Base-by-base conservation (phyloP, 2,888 invertebrate genomes). In the Tinea pellionella region DNA sequence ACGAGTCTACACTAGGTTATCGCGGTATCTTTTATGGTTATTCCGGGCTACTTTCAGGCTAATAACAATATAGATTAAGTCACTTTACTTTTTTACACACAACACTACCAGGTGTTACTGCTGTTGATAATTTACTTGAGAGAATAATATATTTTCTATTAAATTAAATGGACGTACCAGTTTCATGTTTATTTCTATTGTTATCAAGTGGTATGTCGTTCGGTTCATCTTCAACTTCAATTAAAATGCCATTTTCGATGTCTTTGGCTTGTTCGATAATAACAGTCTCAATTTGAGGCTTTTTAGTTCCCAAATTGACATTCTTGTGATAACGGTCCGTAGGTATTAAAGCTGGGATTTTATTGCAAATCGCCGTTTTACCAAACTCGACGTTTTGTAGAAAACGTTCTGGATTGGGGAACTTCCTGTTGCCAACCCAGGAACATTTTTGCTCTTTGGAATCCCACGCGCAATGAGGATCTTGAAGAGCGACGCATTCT, bases 401-500 rank as follows among this genome's bases (percentile, higher is more conserved):
- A 72, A 92, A 89, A 66, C 90, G 87, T 68, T 90, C 90, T 51
- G 90, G 89, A 72, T 89, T 89, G 67, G 90, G 89, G 73, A 89
- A 89, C 68, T 89, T 85, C 72, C 89, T 75, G 68, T 87, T 86
- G 65, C 88, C 86, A 59, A 88, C 88, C 84, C 87, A 88, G 65
- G 85, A 77, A 70, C 91, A 91, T 67, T 90, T 88, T 67, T 89
- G 90, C 65, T 89, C 88, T 64, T 89, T 90, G 6, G 92, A 90
- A 75, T 96, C 95, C 98, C 98, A 99, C 16, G 97, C 97, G 80
- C 99, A 99, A 77, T 98, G 97, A 0, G 99, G 99, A 87, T 99
- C 99, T 87, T 97, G 96, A 62, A 98, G 88, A 32, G 92, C 91
- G 2, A 99, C 92, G 78, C 99, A 99, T 67, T 93, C 92, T 64